These are phyloP conservation scores for Pristis pectinata DNA, from an alignment of 2,797 vertebrate species.

Conservation along the genomic window DNA sequence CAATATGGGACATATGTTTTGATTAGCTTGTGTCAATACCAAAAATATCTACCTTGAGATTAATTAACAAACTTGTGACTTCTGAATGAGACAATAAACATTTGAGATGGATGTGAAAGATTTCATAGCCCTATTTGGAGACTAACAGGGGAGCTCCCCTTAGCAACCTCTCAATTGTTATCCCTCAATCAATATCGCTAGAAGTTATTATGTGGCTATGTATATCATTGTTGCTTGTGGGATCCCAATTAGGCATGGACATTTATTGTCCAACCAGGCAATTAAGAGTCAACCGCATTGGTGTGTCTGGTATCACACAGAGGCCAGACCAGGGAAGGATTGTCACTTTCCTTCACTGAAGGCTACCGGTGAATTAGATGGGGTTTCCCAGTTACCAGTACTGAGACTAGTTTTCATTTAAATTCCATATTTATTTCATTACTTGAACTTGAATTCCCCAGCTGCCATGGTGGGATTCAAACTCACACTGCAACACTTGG, in stretches of 20 bases:
- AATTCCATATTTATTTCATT: too few relatives aligned
- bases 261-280: too few relatives aligned
- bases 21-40: neutral
- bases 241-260: neutral
- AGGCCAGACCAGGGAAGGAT: too few relatives aligned
- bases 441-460: too few relatives aligned
- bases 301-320: too few relatives aligned
- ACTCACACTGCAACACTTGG: too few relatives aligned
- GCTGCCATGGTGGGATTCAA: too few relatives aligned
- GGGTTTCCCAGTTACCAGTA: too few relatives aligned
- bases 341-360: too few relatives aligned
- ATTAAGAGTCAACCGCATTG: too few relatives aligned
- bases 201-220: neutral
- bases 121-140: neutral
- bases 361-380: too few relatives aligned
- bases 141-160: neutral
- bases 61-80: neutral
- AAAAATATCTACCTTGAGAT: neutral
- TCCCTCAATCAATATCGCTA: neutral
- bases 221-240: neutral
- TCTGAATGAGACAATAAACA: neutral
- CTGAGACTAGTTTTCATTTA: too few relatives aligned
- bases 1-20: neutral
- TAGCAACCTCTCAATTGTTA: neutral
- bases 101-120: neutral